These are phyloP conservation scores for Monoplex corrugatus DNA, from an alignment of 2,888 invertebrate genomes.

Conservation along the genomic window DNA sequence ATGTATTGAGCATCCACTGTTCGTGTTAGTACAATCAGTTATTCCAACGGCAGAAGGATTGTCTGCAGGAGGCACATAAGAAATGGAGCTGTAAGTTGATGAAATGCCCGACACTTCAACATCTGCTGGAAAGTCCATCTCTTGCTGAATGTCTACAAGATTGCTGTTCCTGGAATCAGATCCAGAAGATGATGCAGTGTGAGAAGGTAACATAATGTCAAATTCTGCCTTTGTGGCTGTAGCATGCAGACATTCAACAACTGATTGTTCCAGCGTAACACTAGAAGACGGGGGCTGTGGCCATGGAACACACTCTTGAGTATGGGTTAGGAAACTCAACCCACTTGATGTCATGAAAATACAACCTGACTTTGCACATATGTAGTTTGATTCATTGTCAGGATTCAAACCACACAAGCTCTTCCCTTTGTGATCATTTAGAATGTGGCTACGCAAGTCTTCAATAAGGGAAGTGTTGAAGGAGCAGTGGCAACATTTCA, in stretches of 20 bases:
- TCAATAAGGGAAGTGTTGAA: slow-evolving; percentile 53
- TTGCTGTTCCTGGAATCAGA: slow-evolving; percentile 36
- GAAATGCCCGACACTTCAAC: too few species aligned
- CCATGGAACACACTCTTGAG: slow-evolving; percentile 69
- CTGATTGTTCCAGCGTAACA: slow-evolving; percentile 52
- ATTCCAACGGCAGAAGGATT: too few species aligned
- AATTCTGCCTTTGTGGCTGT: slow-evolving; percentile 49
- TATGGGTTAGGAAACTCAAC: slow-evolving; percentile 65
- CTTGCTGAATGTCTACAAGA: too few species aligned
- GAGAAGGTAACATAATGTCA: background rate
- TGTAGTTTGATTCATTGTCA: slow-evolving; percentile 64
- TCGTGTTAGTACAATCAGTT: too few species aligned
- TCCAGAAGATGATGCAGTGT: slow-evolving; percentile 27
- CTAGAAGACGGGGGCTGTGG: slow-evolving; percentile 46
- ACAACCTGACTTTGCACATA: slow-evolving; percentile 70
- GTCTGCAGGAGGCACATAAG: too few species aligned
- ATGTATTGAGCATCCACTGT: too few species aligned
- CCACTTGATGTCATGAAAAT: slow-evolving; percentile 67
- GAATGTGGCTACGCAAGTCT: slow-evolving; percentile 56
- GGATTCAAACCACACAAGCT: slow-evolving; percentile 56
- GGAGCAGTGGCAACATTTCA: slow-evolving; percentile 72
- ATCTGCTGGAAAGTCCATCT: too few species aligned
- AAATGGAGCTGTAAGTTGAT: too few species aligned
- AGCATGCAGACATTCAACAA: slow-evolving; percentile 55
- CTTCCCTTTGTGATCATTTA: slow-evolving; percentile 56